Evolutionary conservation across 2,797 vertebrate species (phyloP).

Genomic region (Apodemus agrarius): DNA sequence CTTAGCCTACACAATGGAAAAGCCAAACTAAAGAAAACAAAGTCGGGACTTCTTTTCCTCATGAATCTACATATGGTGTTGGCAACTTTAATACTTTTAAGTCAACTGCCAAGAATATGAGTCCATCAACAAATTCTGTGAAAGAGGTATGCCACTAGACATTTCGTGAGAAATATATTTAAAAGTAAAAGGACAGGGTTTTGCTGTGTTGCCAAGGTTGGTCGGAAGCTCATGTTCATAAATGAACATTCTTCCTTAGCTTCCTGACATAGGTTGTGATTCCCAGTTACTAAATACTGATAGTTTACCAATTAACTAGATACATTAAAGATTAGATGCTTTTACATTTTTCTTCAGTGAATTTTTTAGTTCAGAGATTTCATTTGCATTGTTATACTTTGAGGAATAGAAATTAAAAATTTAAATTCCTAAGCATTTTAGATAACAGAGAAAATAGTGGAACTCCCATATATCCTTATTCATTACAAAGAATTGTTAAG

Average conservation of each 20-base stretch:
- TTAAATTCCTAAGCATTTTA: neutral
- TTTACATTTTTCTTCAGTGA: neutral
- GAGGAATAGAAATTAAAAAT: neutral
- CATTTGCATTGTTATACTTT: neutral
- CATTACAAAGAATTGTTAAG: neutral
- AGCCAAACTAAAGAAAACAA: slow-evolving; percentile 88
- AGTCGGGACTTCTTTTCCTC: slow-evolving; percentile 81
- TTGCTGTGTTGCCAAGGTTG: neutral
- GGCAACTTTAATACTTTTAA: slow-evolving; percentile 86
- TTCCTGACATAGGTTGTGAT: neutral
- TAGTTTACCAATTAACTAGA: neutral
- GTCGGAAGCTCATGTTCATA: neutral
- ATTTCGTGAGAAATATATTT: neutral
- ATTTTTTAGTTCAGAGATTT: neutral
- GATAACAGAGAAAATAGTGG: slow-evolving; percentile 19
- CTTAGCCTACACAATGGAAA: slow-evolving; percentile 86
- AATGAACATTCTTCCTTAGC: neutral
- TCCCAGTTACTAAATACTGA: neutral
- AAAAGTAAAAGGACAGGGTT: neutral
- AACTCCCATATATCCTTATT: neutral
- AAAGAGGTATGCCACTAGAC: slow-evolving; percentile 85
- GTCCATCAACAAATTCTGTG: slow-evolving; percentile 82
- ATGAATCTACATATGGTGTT: slow-evolving; percentile 83
- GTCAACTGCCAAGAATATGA: slow-evolving; percentile 83
- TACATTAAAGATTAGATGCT: slow-evolving; percentile 2